Percentiles rank a stretch among this genome's conserved stretches.
Evolutionary conservation across 2,888 invertebrate species (phyloP).

Genomic region (Stegana nigrithorax): DNA sequence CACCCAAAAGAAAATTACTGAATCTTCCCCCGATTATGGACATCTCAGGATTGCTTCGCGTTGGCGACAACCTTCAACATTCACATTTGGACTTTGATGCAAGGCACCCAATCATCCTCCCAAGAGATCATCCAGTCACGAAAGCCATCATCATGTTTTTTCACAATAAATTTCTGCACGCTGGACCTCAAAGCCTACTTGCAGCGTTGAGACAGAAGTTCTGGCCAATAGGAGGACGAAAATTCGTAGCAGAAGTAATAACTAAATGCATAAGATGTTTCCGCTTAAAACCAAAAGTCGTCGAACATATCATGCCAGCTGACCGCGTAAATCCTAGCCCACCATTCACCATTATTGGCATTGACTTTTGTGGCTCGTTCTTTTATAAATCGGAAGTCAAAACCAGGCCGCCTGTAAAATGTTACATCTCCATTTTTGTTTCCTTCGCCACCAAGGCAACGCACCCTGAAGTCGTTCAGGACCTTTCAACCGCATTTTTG

Average conservation of each 20-base stretch:
- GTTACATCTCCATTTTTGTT: conserved; percentile 18
- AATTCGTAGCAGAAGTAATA: neutral
- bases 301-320: neutral
- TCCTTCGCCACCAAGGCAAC: conserved; percentile 15
- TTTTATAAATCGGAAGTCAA: conserved; percentile 22
- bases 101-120: too few species aligned
- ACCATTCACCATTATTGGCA: conserved; percentile 5
- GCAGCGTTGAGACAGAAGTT: too few species aligned
- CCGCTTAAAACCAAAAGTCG: neutral
- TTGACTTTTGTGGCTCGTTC: conserved; percentile 24
- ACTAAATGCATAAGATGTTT: neutral
- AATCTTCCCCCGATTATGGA: too few species aligned
- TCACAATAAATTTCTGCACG: too few species aligned
- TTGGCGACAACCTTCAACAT: too few species aligned
- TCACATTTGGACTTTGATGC: too few species aligned
- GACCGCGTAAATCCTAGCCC: conserved; percentile 15
- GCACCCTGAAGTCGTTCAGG: conserved; percentile 13
- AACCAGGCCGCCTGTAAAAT: conserved; percentile 20
- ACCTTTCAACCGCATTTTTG: conserved; percentile 20
- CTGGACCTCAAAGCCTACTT: too few species aligned
- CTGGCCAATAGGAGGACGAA: too few species aligned
- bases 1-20: too few species aligned
- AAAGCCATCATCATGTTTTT: too few species aligned
- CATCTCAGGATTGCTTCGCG: too few species aligned
- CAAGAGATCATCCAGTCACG: too few species aligned